Base-by-base conservation (phyloP, 2,888 invertebrate species). In the Schizotus pectinicornis region DNA sequence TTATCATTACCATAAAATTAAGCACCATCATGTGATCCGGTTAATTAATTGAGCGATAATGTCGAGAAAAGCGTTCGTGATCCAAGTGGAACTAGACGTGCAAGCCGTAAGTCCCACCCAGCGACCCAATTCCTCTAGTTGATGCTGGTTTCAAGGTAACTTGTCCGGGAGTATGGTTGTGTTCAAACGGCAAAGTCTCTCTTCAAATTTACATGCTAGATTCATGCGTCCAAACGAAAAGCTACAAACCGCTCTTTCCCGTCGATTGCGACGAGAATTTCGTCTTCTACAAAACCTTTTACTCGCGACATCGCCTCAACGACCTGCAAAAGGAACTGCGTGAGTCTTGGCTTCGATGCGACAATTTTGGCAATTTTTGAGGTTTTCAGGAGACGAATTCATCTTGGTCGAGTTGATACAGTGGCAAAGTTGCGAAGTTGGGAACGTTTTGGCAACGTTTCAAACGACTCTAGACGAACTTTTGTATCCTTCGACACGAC, bases 111-210 rank as follows among this genome's bases (percentile, higher is more conserved):
- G 78, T 76, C 5, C 5, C n/a, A n/a, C 5, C 5, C 22, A 22
- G 5, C 5, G 22, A 22, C 22, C 22, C 7, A 22, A 22, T 14
- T 48, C 8, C 37, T 32, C 9, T n/a, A 6, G 7, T 7, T 11
- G 47, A 51, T 43, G 12, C 3, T 55, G 46, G 12, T 47, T 62
- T 62, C 6, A 67, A 90, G 89, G 85, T 92, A 30, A 87, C 90
- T 54, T 92, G 92, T 76, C 92, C 92, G n/a, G 93, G 93, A 32
- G 92, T 92, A 8, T 92, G 91, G 90, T 80, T 93, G 31, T 91
- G 91, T 71, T 88, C 90, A 61, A 88, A 88, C 77, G 92, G 92
- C n/a, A 85, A 87, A 71, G 84, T 90, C 6, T 88, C 89, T 6
- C 80, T 92, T 22, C 86, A 87, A 61, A 82, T 92, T 34, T 85